Base-by-base conservation (phyloP, 2,888 invertebrate species). In the Calliphora vomitoria region DNA sequence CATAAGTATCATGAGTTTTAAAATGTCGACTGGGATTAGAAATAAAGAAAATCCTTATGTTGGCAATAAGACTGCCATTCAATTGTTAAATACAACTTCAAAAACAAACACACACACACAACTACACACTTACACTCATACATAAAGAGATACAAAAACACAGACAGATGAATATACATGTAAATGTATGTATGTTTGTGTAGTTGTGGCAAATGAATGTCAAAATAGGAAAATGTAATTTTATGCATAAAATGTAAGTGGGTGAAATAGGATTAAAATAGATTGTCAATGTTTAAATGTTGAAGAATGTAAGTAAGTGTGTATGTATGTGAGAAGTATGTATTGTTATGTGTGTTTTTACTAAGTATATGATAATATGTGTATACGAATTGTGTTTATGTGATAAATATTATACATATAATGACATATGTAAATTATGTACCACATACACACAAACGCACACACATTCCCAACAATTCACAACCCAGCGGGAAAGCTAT, bases 51-150 rank as follows among this genome's bases (percentile, higher is more conserved):
- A 88, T 88, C 81, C 86, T 82, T 72, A 76, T 85, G 86, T 88
- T 89, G 89, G 89, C 89, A 89, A 88, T 89, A 78, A 85, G 82
- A 88, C 85, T 74, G 82, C 74, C 76, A 85, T 88, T 88, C 82
- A 88, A 84, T 88, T 89, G 88, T 89, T 75, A 71, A 79, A 85
- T 69, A 82, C 81, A 86, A 81, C 75, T 76, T 79, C 53, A 72
- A 38, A 44, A 69, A 66, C n/a, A 68, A 53, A 62, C 8, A 71
- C 79, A 82, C 41, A 71, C 44, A 4, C 4, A 71, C n/a, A n/a
- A n/a, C n/a, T 25, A 25, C 25, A 25, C 25, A 25, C 2, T 25
- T 31, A 68, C 60, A 80, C 11, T 11, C 44, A 44, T 11, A 66
- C 58, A 72, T 53, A 44, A 25, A 62, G 18, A 60, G 15, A 15